Evolutionary conservation across 2,797 vertebrate species (phyloP).

Genomic region (Lacerta bilineata): DNA sequence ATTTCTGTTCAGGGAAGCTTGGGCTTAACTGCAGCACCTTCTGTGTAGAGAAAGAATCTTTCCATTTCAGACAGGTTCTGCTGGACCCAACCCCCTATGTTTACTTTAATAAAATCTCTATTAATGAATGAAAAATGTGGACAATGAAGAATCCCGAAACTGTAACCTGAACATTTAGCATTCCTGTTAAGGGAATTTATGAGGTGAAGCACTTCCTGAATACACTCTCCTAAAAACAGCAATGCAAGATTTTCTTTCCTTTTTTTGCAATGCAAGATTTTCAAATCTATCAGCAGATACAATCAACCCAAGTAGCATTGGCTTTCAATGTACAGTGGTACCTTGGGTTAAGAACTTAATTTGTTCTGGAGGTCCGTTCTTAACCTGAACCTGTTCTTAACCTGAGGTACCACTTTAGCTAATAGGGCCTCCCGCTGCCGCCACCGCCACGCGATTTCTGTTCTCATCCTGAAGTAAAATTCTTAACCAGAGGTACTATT

Average conservation of each 20-base stretch:
- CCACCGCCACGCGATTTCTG: too few relatives aligned
- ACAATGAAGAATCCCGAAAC: background rate
- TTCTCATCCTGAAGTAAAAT: too few relatives aligned
- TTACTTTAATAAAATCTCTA: background rate
- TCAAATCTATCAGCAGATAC: background rate
- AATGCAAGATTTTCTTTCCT: background rate
- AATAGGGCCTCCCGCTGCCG: too few relatives aligned
- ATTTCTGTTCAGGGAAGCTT: background rate
- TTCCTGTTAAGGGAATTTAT: too few relatives aligned
- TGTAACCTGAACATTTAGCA: too few relatives aligned
- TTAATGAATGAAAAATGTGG: background rate
- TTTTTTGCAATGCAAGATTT: background rate
- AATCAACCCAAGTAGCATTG: background rate
- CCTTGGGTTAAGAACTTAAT: too few relatives aligned
- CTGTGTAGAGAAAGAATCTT: background rate
- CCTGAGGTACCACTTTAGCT: too few relatives aligned
- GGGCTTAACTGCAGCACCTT: background rate
- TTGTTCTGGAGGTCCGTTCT: too few relatives aligned
- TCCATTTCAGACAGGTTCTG: background rate
- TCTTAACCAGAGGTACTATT: too few relatives aligned
- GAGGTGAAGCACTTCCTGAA: too few relatives aligned
- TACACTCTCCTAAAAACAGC: background rate
- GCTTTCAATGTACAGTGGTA: background rate
- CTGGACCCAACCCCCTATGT: background rate
- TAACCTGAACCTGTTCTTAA: too few relatives aligned